Percentiles rank a stretch among this genome's conserved stretches.
These are phyloP conservation scores for Poliocrania exsul DNA, from an alignment of 2,797 vertebrate species.

Conservation along the genomic window DNA sequence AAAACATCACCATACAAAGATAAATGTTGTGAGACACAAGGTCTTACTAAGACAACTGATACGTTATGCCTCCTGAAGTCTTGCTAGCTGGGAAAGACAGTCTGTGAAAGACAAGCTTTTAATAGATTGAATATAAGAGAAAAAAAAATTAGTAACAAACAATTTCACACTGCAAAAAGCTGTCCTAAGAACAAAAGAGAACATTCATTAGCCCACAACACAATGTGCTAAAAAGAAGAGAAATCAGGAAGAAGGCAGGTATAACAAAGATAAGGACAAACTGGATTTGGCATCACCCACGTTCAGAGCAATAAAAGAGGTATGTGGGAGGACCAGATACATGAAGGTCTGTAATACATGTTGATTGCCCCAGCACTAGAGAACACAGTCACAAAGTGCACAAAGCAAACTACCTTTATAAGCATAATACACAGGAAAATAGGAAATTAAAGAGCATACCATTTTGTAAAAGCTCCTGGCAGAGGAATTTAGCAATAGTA, in stretches of 20 bases:
- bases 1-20: background rate
- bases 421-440: background rate
- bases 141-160: slow-evolving; percentile 14
- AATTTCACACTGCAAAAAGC: slow-evolving; percentile 8
- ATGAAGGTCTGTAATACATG: background rate
- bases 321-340: background rate
- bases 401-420: background rate
- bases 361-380: background rate
- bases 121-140: background rate
- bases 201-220: background rate
- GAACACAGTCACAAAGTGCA: background rate
- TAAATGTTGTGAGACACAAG: background rate
- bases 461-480: background rate
- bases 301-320: background rate
- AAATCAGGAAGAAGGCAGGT: background rate
- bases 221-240: background rate
- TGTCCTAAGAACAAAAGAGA: slow-evolving; percentile 11
- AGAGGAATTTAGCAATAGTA: background rate
- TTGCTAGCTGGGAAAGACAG: background rate
- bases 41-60: background rate
- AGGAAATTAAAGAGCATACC: background rate
- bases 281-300: background rate
- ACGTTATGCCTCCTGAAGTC: background rate
- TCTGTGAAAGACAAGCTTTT: background rate
- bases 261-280: background rate